Conservation (phyloP, 2,113 vertebrate species). For the Arvicanthis niloticus region DNA sequence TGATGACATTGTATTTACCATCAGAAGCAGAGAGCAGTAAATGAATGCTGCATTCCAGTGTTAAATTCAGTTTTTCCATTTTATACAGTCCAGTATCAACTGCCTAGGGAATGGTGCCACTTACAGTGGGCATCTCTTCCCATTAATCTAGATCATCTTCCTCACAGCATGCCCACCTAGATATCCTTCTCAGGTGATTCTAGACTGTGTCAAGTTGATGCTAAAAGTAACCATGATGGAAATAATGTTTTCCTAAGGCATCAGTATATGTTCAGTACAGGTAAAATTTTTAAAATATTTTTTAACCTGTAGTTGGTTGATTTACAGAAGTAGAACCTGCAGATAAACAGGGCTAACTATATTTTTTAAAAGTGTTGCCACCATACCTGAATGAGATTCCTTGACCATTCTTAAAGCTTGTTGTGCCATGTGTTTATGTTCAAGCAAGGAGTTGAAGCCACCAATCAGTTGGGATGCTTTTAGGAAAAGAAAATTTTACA, state of each 20-base stretch:
- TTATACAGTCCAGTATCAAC: neutral
- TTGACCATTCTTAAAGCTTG: neutral
- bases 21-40: too few relatives aligned
- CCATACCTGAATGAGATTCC: neutral
- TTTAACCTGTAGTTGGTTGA: neutral
- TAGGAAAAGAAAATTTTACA: neutral
- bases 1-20: neutral
- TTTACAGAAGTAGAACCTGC: neutral
- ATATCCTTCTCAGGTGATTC: neutral
- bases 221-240: neutral
- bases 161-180: neutral
- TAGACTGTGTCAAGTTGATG: neutral
- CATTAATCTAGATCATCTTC: neutral
- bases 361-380: neutral
- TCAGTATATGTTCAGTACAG: neutral
- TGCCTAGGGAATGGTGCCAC: neutral
- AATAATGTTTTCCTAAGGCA: neutral
- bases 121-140: neutral
- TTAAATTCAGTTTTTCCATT: neutral
- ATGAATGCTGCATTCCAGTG: neutral
- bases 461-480: neutral
- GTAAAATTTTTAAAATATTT: neutral
- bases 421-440: neutral
- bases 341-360: neutral
- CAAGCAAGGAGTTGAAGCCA: neutral